Evolutionary conservation across 2,797 vertebrate species (phyloP), one percentile per base, ranked within the genome.

Genomic region (Centroberyx gerrardi): DNA sequence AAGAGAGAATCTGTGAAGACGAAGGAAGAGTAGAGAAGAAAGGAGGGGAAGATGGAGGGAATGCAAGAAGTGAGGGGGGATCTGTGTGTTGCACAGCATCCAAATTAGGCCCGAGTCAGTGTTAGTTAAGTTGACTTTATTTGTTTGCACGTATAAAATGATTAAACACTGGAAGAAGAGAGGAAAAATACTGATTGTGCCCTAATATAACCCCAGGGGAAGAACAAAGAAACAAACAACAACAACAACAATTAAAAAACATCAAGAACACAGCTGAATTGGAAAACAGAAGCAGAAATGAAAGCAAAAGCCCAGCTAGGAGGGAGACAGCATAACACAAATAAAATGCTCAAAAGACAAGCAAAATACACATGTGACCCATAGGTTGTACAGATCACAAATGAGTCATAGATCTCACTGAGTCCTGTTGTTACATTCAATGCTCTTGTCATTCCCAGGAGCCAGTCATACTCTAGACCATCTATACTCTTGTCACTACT

Each of bases 1-100:
- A 4, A 65, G 31, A 28, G 8, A 54, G 40, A 85, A 12, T 69
- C 33, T 36, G n/a, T 53, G 17, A 22, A 40, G 12, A 61, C 8
- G 14, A 27, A 42, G 5, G 6, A 42, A 64, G 29, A 52, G 29
- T 13, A 51, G 40, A 31, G 8, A 18, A 14, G 59, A 40, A 18
- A 28, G 18, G 13, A 12, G 59, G 27, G 59, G 38, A 60, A 8
- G 59, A 44, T 42, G 18, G 38, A 44, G 36, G 38, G 58, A 10
- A 12, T 8, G 8, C 38, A 9, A 40, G 42, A 10, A 42, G 36
- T 18, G 18, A 46, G 58, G n/a, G 22, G 15, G 55, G 55, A 7
- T n/a, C 55, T n/a, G 55, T 6, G 36, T 58, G 55, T 36, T 36
- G 55, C 15, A 9, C 31, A 36, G 5, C 48, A 49, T 49, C 48